Evolutionary conservation across 2,113 vertebrate genomes (phyloP), one percentile per base, ranked within the genome.

Genomic region (Oryzias woworae): DNA sequence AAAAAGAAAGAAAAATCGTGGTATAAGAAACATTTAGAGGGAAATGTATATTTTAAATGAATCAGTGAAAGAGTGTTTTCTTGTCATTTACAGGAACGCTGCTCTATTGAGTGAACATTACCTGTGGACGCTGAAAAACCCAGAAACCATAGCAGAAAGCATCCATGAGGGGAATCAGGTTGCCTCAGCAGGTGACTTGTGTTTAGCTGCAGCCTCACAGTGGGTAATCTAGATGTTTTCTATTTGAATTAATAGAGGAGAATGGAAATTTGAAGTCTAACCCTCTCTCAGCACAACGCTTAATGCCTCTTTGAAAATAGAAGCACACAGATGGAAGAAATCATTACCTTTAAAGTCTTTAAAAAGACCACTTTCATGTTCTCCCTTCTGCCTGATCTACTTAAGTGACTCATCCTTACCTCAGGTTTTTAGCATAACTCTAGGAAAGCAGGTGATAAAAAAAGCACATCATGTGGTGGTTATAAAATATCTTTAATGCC

Each of bases 341-440:
- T 69, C 62, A 71, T 69, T 64, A 71, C 53, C 49, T 36, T 36
- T 36, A 36, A 36, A 49, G 23, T 54, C n/a, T 71, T 76, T 65
- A 46, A 57, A 82, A 82, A 82, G 69, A 53, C 22, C 43, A 69
- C 79, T 82, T 70, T 68, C 71, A 31, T 72, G 55, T 51, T 82
- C 64, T 59, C 54, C 44, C 64, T 71, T 64, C 47, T 71, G 61
- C 67, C 68, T 50, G 48, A 18, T 28, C 45, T 52, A 36, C 15
- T 55, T 51, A n/a, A 18, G 52, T 84, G 79, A 84, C 69, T 84
- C 78, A 75, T 66, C 47, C 2, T 26, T 7, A 14, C 49, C 54
- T 62, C 45, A 81, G 77, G 72, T 71, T 43, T 46, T 22, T 24
- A 23, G 53, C 65, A 77, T 84, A 84, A 81, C 78, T 83, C 69